These are phyloP conservation scores for Catharus fuscescens DNA, from an alignment of 2,113 vertebrate genomes.

Conservation along the genomic window DNA sequence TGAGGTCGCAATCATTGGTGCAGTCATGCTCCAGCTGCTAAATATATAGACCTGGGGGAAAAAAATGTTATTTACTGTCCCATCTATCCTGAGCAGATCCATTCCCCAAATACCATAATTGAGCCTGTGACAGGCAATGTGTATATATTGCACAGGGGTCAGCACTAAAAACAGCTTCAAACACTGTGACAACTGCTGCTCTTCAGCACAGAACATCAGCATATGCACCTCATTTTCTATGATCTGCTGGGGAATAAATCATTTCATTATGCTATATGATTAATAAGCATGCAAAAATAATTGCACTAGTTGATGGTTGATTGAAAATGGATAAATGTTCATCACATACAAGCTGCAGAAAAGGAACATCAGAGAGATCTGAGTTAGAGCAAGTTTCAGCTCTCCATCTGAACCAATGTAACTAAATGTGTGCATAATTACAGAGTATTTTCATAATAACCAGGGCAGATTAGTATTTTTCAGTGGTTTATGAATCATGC, in stretches of 20 bases:
- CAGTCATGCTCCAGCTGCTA: not conserved
- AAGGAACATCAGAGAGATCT: not conserved
- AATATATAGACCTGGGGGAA: not conserved
- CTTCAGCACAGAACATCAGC: not conserved
- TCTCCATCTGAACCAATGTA: not conserved
- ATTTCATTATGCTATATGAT: not conserved
- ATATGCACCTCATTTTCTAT: not conserved
- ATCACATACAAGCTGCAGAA: not conserved
- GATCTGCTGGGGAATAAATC: not conserved
- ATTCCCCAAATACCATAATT: accelerated
- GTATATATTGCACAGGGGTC: not conserved
- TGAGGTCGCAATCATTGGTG: not conserved
- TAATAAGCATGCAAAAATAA: not conserved
- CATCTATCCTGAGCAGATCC: not conserved
- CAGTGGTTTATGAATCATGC: not conserved
- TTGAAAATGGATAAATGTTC: not conserved
- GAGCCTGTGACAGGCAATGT: not conserved
- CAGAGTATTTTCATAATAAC: not conserved
- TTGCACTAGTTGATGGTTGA: not conserved
- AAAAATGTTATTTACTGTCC: not conserved
- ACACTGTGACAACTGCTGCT: not conserved
- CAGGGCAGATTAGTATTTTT: not conserved
- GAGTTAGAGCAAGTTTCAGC: not conserved
- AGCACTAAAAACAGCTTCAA: not conserved
- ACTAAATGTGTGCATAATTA: not conserved